A percentile compares a stretch with the other conserved stretches of the same genome.
These are phyloP conservation scores for Callopanchax toddi DNA, from an alignment of 2,113 vertebrate genomes.

Conservation along the genomic window DNA sequence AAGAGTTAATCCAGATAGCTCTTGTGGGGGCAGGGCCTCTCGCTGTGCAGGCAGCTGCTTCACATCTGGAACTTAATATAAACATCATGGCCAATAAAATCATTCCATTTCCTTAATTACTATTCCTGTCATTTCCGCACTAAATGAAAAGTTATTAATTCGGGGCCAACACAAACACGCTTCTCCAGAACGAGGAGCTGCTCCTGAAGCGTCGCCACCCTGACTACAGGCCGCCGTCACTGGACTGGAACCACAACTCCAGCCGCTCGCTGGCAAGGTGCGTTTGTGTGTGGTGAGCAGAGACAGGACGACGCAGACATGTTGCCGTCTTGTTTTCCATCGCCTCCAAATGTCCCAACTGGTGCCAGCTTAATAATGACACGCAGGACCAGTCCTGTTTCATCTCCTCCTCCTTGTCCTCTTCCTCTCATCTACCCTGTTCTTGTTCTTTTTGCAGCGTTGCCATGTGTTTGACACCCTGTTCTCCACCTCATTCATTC, in stretches of 20 bases:
- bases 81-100: conserved; percentile 85
- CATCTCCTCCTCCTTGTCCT: conserved; percentile 37
- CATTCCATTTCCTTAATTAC: conserved; percentile 87
- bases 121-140: conserved; percentile 87
- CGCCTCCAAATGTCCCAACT: conserved; percentile 54
- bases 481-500: conserved; percentile 18
- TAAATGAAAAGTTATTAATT: conserved; percentile 83
- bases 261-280: conserved; percentile 44
- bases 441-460: conserved; percentile 31
- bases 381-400: conserved; percentile 60
- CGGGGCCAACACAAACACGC: conserved; percentile 76
- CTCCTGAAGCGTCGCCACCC: conserved; percentile 63
- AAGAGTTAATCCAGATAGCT: conserved; percentile 56
- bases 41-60: conserved; percentile 81
- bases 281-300: conserved; percentile 29
- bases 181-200: conserved; percentile 67
- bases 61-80: conserved; percentile 88
- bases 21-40: conserved; percentile 62
- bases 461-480: conserved; percentile 42
- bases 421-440: conserved; percentile 12
- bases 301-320: conserved; percentile 53
- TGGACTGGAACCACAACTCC: conserved; percentile 69
- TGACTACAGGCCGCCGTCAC: conserved; percentile 71
- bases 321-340: conserved; percentile 68
- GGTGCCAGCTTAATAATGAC: conserved; percentile 60